phyloP scores from a whole-genome alignment of 2,113 vertebrate genomes.

The Neodontobutis hainanensis region DNA sequence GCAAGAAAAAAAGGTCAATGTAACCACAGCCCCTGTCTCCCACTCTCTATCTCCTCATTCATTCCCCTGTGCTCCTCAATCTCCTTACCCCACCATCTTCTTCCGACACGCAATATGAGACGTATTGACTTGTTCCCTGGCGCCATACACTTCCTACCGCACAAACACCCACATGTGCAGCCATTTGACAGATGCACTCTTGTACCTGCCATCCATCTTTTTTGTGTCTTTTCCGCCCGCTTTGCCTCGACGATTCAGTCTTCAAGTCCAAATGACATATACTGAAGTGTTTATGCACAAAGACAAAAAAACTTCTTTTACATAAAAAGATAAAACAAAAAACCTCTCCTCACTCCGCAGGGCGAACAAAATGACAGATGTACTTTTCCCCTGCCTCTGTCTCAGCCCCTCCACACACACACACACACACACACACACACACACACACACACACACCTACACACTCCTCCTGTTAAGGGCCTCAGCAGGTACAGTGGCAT shows the following conservation, averaged over 20 bases:
- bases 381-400: conserved; percentile 13
- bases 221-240: conserved; percentile 13
- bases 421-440: conserved; percentile 18
- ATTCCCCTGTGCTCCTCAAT: conserved; percentile 40
- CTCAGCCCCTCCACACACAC: not conserved
- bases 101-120: conserved; percentile 38
- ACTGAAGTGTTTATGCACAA: conserved; percentile 2
- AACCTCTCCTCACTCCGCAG: conserved; percentile 31
- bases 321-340: conserved; percentile 7
- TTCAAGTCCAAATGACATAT: conserved; percentile 21
- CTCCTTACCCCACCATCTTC: conserved; percentile 19
- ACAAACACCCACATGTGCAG: conserved; percentile 37
- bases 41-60: conserved; percentile 22
- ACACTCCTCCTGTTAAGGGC: conserved; percentile 44
- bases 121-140: conserved; percentile 37
- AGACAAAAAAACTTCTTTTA: not conserved
- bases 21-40: conserved; percentile 20
- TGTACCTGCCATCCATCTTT: conserved; percentile 38
- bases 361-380: conserved; percentile 52
- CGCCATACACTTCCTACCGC: conserved; percentile 25
- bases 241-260: conserved; percentile 24
- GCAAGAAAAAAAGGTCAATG: conserved; percentile 1
- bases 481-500: conserved; percentile 67
- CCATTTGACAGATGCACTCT: conserved; percentile 46
- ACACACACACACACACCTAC: conserved; percentile 7